phyloP scores from a whole-genome alignment of 2,797 vertebrate species.

The Microctenopoma lineatum region DNA sequence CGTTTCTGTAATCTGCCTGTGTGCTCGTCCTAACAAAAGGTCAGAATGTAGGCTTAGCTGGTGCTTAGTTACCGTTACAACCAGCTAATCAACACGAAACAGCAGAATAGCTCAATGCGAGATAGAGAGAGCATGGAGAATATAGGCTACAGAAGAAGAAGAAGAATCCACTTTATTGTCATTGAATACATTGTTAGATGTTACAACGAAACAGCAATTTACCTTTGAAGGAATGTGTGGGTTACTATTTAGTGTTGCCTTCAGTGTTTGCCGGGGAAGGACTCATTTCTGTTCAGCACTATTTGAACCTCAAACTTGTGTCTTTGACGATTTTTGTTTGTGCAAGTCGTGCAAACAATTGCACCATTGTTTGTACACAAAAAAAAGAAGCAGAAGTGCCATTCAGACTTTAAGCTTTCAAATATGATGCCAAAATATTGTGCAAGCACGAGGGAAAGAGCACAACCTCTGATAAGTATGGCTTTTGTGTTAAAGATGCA shows the following conservation, averaged over 20 bases:
- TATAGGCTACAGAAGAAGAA: neutral
- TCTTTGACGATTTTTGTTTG: conserved; percentile 38
- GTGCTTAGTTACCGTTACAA: conserved; percentile 38
- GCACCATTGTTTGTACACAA: conserved; percentile 35
- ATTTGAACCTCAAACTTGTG: conserved; percentile 54
- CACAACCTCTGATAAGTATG: conserved; percentile 30
- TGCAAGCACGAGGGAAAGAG: conserved; percentile 43
- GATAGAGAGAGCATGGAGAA: conserved; percentile 1
- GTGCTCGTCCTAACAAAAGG: neutral
- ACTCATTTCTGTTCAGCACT: conserved; percentile 29
- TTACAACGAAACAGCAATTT: conserved; percentile 34
- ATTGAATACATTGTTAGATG: too few species aligned
- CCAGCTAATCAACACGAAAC: conserved; percentile 21
- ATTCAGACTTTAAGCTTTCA: conserved; percentile 69
- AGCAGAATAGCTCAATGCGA: conserved; percentile 27
- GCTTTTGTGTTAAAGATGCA: conserved; percentile 37
- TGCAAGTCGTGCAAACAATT: conserved; percentile 14
- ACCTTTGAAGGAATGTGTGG: conserved; percentile 41
- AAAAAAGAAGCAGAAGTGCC: conserved; percentile 67
- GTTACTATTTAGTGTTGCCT: conserved; percentile 57
- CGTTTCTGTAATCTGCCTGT: conserved; percentile 8
- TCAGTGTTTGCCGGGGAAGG: conserved; percentile 33
- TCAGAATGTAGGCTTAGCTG: conserved; percentile 28
- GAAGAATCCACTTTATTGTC: too few species aligned
- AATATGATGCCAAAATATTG: conserved; percentile 76